Conservation (phyloP, 2,113 vertebrate species). For the Ceyx margarethae region DNA sequence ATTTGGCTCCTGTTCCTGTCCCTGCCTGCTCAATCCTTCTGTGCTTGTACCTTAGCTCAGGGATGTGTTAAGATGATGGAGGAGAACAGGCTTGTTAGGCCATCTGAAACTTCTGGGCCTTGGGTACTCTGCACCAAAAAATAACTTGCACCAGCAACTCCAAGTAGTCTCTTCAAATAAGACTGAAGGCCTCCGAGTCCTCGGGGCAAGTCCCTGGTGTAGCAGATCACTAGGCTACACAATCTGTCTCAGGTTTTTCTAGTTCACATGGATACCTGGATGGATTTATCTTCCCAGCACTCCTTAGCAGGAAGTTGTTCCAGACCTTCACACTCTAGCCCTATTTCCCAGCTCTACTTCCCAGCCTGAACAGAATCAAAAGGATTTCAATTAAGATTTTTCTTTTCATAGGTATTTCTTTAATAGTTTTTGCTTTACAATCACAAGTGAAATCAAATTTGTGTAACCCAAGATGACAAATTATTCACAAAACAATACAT, state of each 20-base stretch:
- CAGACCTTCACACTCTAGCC: not conserved
- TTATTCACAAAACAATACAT: not conserved
- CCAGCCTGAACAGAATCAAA: not conserved
- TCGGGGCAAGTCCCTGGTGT: not conserved
- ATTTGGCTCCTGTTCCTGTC: not conserved
- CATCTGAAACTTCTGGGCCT: not conserved
- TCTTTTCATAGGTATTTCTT: not conserved
- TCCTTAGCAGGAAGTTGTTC: rapidly evolving
- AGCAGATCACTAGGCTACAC: not conserved
- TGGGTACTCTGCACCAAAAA: not conserved
- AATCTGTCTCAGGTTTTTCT: not conserved
- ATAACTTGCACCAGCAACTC: not conserved
- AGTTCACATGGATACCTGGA: not conserved
- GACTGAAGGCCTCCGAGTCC: not conserved
- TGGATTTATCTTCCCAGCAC: not conserved
- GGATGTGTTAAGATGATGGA: not conserved
- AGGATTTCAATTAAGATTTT: not conserved
- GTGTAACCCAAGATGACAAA: not conserved
- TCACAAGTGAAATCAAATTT: not conserved
- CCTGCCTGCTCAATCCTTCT: rapidly evolving
- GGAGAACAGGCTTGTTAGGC: not conserved
- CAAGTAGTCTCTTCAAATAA: rapidly evolving
- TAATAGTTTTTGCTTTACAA: not conserved
- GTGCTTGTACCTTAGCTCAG: not conserved
- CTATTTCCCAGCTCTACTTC: not conserved